Percentiles rank a stretch among this genome's conserved stretches.
Evolutionary conservation across 2,113 vertebrate genomes (phyloP).

Genomic region (Malaclemys terrapin): DNA sequence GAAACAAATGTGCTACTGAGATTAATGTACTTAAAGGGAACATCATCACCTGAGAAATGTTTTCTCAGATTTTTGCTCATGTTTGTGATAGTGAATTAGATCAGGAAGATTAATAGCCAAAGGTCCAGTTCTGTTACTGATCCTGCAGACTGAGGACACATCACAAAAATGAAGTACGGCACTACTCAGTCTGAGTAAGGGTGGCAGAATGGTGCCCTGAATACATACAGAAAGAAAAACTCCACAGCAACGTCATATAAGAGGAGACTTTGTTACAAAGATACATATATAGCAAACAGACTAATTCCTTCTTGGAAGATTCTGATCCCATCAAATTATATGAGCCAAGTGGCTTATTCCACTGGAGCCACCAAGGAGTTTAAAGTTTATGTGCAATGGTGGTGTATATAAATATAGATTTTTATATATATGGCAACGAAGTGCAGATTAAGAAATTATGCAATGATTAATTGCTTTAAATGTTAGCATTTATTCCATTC

Average conservation of each 20-base stretch:
- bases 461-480: not conserved
- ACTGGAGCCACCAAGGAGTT: not conserved
- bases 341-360: not conserved
- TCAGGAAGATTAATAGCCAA: not conserved
- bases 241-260: not conserved
- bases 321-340: not conserved
- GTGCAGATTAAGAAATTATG: fast-evolving
- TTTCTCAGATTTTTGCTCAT: not conserved
- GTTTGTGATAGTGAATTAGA: not conserved
- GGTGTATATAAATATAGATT: not conserved
- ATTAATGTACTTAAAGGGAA: not conserved
- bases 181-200: not conserved
- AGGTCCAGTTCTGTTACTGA: not conserved
- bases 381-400: not conserved
- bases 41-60: not conserved
- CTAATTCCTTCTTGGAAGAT: not conserved
- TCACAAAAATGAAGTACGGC: not conserved
- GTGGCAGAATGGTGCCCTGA: not conserved
- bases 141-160: not conserved
- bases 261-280: too few relatives aligned
- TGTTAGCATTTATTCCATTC: not conserved
- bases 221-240: not conserved
- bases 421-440: not conserved
- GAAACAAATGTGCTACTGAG: not conserved
- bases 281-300: not conserved